A percentile compares a stretch with the other conserved stretches of the same genome.
These are phyloP conservation scores for Amphiura filiformis DNA, from an alignment of 35 echinoderm and acorn worm species.

Conservation along the genomic window DNA sequence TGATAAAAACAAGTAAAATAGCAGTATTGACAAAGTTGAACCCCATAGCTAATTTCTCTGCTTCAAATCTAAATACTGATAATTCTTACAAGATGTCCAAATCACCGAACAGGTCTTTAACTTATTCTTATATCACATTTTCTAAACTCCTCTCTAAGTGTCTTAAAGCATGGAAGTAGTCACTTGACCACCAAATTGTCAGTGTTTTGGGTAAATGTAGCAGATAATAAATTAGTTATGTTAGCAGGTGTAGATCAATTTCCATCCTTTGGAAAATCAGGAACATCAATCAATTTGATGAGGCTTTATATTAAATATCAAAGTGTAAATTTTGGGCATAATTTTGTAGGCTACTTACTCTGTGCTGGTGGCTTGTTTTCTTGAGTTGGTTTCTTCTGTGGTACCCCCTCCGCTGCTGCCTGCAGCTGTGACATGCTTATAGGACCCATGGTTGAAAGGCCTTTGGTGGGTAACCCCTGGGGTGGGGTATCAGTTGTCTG, in stretches of 20 bases:
- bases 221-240: constrained; percentile 16
- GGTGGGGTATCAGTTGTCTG: neutral
- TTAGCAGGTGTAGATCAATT: too few relatives aligned
- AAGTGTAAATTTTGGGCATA: too few relatives aligned
- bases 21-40: too few relatives aligned
- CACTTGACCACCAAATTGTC: too few relatives aligned
- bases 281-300: too few relatives aligned
- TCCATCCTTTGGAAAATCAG: too few relatives aligned
- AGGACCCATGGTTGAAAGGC: constrained; percentile 55
- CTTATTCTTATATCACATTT: neutral
- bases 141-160: neutral
- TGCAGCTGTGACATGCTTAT: constrained; percentile 97
- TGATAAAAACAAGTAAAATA: too few relatives aligned
- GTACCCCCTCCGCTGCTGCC: constrained; percentile 69
- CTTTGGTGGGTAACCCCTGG: constrained; percentile 6
- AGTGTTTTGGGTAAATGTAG: neutral
- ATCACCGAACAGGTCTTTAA: neutral
- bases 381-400: constrained; percentile 55
- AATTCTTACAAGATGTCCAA: neutral
- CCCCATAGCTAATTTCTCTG: too few relatives aligned
- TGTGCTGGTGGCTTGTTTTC: constrained; percentile 56
- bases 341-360: too few relatives aligned
- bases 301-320: too few relatives aligned
- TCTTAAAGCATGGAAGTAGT: too few relatives aligned
- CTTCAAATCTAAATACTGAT: too few relatives aligned